phyloP scores from a whole-genome alignment of 1,140 invertebrate species.

The Nomia melanderi region DNA sequence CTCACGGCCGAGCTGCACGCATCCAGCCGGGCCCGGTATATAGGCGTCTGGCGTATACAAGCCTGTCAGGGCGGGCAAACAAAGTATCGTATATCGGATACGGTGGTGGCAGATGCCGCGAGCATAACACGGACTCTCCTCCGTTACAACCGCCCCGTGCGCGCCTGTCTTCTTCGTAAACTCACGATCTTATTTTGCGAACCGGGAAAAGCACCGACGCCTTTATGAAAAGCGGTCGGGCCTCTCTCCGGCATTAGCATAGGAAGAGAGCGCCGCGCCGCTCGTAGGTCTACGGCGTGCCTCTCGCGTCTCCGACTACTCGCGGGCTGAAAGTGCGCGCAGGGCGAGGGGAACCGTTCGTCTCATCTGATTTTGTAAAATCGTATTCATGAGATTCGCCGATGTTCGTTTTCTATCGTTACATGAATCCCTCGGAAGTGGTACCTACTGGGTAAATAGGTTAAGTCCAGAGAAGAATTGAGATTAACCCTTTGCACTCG shows the following conservation, averaged over 20 bases:
- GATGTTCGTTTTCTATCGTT: too few relatives aligned
- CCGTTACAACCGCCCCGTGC: neutral
- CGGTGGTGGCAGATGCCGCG: slow-evolving; percentile 70
- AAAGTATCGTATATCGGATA: slow-evolving; percentile 72
- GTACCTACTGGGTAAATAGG: too few relatives aligned
- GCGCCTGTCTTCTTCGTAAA: slow-evolving; percentile 39
- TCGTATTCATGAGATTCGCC: too few relatives aligned
- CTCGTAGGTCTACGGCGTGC: too few relatives aligned
- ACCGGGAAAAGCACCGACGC: slow-evolving; percentile 39
- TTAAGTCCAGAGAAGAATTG: too few relatives aligned
- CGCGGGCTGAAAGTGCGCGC: too few relatives aligned
- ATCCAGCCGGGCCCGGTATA: slow-evolving; percentile 17
- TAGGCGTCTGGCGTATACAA: slow-evolving; percentile 25
- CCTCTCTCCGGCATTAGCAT: slow-evolving; percentile 58
- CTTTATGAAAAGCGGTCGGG: slow-evolving; percentile 66
- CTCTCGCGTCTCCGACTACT: too few relatives aligned
- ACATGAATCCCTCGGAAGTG: too few relatives aligned
- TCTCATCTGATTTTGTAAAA: too few relatives aligned
- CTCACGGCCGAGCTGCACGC: neutral
- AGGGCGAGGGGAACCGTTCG: too few relatives aligned
- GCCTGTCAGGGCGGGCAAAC: slow-evolving; percentile 55
- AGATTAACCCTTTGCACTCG: too few relatives aligned
- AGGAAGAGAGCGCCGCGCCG: slow-evolving; percentile 55
- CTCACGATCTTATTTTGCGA: slow-evolving; percentile 65
- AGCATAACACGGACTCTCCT: slow-evolving; percentile 60